A percentile compares a stretch with the other conserved stretches of the same genome.
phyloP scores from a whole-genome alignment of 2,797 vertebrate genomes.

The Gephyroberyx darwinii region DNA sequence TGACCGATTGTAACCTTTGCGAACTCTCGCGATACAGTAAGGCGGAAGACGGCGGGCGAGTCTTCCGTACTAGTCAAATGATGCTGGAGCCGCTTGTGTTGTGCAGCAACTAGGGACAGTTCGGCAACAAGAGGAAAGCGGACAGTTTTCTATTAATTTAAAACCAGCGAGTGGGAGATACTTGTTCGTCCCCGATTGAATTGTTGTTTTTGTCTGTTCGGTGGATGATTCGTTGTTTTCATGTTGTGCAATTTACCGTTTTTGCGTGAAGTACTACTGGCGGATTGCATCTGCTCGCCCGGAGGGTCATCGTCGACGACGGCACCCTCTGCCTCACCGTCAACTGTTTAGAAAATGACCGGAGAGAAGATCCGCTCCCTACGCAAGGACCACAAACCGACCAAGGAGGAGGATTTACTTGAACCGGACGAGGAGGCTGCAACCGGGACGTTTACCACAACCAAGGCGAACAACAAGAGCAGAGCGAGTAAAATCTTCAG shows the following conservation, averaged over 20 bases:
- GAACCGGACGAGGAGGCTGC: constrained; percentile 90
- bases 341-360: constrained; percentile 85
- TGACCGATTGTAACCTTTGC: constrained; percentile 51
- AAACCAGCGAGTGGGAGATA: constrained; percentile 6
- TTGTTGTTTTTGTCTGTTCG: constrained; percentile 2
- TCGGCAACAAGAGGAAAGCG: constrained; percentile 34
- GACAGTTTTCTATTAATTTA: constrained; percentile 44
- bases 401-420: constrained; percentile 90
- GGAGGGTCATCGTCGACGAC: constrained; percentile 75
- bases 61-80: constrained; percentile 63
- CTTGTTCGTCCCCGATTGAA: constrained; percentile 5
- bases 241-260: constrained; percentile 70
- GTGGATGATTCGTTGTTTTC: constrained; percentile 62
- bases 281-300: constrained; percentile 68
- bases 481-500: constrained; percentile 86
- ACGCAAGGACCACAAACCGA: constrained; percentile 92
- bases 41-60: constrained; percentile 78
- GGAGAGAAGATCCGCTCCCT: constrained; percentile 97
- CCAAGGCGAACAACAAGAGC: constrained; percentile 79
- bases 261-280: constrained; percentile 67
- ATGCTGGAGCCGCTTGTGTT: constrained; percentile 63
- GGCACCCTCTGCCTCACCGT: constrained; percentile 66
- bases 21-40: constrained; percentile 80
- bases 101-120: constrained; percentile 55
- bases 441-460: constrained; percentile 85